These are phyloP conservation scores for Clivina fossor DNA, from an alignment of 2,888 invertebrate genomes.

Conservation along the genomic window DNA sequence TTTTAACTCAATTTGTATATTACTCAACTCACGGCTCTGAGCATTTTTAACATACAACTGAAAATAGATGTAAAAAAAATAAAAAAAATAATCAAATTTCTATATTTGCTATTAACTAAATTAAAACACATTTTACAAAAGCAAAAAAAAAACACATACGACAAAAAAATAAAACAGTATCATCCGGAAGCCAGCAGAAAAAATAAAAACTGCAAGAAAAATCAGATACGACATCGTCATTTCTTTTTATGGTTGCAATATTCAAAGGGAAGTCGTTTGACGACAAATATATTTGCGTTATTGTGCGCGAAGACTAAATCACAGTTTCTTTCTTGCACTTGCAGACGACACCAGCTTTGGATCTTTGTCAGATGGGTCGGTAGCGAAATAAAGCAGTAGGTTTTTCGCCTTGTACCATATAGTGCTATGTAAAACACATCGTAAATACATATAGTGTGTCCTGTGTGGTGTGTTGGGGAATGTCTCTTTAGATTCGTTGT, in stretches of 20 bases:
- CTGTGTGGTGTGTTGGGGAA: conserved; percentile 2
- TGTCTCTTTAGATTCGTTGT: background rate
- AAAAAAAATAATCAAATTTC: too few species aligned
- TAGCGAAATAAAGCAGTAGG: conserved; percentile 24
- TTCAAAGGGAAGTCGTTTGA: conserved; percentile 27
- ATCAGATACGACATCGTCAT: conserved; percentile 25
- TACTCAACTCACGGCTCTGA: too few species aligned
- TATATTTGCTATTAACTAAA: too few species aligned
- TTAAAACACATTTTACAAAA: too few species aligned
- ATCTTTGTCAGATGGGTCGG: too few species aligned
- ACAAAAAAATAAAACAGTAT: too few species aligned
- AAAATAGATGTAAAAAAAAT: too few species aligned
- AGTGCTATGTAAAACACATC: conserved; percentile 27
- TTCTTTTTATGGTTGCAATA: conserved; percentile 25
- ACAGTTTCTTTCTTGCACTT: background rate
- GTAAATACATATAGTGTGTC: conserved; percentile 25
- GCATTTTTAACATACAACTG: too few species aligned
- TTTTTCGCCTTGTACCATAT: conserved; percentile 16
- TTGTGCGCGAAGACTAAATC: conserved; percentile 17
- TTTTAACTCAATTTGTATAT: too few species aligned
- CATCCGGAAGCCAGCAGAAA: too few species aligned
- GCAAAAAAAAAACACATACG: too few species aligned
- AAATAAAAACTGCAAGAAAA: conserved; percentile 11
- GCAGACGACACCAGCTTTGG: too few species aligned
- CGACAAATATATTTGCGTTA: conserved; percentile 25